Evolutionary conservation across 2,797 vertebrate genomes (phyloP).

Genomic region (Momotus momota): DNA sequence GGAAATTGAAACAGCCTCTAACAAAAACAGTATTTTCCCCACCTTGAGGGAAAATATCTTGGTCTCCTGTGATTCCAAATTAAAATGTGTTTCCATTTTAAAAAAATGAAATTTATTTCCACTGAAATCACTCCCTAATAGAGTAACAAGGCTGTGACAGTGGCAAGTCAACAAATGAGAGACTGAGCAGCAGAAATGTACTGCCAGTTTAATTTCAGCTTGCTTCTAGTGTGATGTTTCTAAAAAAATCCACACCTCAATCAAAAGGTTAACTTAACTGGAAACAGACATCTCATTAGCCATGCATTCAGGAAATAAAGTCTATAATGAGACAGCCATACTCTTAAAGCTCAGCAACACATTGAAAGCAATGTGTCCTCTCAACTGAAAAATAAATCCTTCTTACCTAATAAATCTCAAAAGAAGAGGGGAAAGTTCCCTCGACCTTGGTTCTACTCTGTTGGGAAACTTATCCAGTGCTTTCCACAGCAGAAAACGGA

Average conservation of each 20-base stretch:
- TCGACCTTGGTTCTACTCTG: constrained; percentile 90
- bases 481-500: constrained; percentile 91
- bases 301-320: background rate
- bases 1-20: background rate
- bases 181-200: background rate
- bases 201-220: background rate
- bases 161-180: background rate
- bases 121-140: background rate
- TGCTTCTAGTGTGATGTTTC: background rate
- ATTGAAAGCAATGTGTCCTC: background rate
- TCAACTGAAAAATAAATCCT: background rate
- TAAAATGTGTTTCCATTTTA: background rate
- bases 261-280: background rate
- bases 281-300: background rate
- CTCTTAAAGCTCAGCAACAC: background rate
- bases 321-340: background rate
- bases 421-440: constrained; percentile 92
- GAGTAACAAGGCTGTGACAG: background rate
- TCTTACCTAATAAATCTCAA: constrained; percentile 92
- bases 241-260: background rate
- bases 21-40: background rate
- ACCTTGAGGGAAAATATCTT: background rate
- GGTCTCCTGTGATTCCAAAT: background rate
- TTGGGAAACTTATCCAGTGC: constrained; percentile 90
- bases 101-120: background rate